Evolutionary conservation across 1,140 invertebrate genomes (phyloP).

Genomic region (Propsilocerus akamusi): DNA sequence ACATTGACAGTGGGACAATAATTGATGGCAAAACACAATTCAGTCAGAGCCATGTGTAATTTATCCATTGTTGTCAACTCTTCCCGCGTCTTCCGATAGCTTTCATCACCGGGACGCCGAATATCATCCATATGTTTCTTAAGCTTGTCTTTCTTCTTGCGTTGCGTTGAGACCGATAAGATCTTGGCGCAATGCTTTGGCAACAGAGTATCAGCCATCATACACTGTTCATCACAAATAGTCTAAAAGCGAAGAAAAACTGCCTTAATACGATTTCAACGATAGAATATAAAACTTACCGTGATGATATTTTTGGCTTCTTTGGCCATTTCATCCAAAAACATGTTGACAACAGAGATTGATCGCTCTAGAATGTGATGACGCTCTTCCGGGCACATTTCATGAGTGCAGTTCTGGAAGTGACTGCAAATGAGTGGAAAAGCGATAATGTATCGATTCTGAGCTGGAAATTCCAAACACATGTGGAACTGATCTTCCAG

Average conservation of each 20-base stretch:
- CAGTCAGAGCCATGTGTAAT: constrained; percentile 93
- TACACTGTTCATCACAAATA: constrained; percentile 93
- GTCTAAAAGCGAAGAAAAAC: constrained; percentile 25
- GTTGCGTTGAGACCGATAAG: constrained; percentile 69
- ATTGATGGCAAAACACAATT: constrained; percentile 93
- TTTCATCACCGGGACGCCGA: constrained; percentile 81
- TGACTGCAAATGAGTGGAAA: constrained; percentile 96
- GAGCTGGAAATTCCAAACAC: constrained; percentile 95
- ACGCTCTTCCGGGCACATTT: constrained; percentile 95
- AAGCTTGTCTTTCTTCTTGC: constrained; percentile 84
- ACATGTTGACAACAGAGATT: constrained; percentile 92
- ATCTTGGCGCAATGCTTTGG: constrained; percentile 88
- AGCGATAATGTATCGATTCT: constrained; percentile 92
- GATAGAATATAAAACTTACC: neutral
- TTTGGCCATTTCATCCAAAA: constrained; percentile 96
- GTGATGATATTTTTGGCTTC: constrained; percentile 98
- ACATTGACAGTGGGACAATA: constrained; percentile 93
- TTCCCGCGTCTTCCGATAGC: constrained; percentile 86
- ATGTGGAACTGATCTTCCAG: constrained; percentile 98
- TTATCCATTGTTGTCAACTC: constrained; percentile 98
- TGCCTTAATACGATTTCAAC: neutral
- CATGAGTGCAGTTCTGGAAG: constrained; percentile 94
- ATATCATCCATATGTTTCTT: constrained; percentile 71
- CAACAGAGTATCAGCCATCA: constrained; percentile 79
- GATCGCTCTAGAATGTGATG: constrained; percentile 91